Percentiles rank a stretch among this genome's conserved stretches.
Conservation (phyloP, 2,797 vertebrate genomes). For the Pogonophryne albipinna region DNA sequence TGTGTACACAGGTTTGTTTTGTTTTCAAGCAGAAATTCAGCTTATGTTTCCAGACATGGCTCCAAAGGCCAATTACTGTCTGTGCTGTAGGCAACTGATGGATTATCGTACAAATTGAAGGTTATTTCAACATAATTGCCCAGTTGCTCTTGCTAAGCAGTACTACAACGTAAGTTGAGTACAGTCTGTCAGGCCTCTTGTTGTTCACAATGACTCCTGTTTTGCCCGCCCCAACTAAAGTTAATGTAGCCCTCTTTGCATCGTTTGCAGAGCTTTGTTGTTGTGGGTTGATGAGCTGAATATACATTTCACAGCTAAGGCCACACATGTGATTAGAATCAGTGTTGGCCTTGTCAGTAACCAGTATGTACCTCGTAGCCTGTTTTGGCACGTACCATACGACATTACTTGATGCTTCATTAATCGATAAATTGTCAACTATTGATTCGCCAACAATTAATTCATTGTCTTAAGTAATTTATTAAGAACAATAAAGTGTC, state of each 20-base stretch:
- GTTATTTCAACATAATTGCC: conserved; percentile 58
- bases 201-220: conserved; percentile 8
- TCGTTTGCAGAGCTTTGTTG: conserved; percentile 2
- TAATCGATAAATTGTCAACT: too few species aligned
- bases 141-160: conserved; percentile 43
- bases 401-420: neutral
- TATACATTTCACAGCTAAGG: conserved; percentile 7
- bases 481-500: too few species aligned
- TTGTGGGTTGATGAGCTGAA: neutral
- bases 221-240: neutral
- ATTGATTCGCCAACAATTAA: too few species aligned
- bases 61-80: conserved; percentile 55
- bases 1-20: conserved; percentile 32
- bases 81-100: conserved; percentile 44
- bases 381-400: neutral
- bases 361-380: neutral
- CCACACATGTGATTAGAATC: conserved; percentile 27
- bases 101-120: conserved; percentile 57
- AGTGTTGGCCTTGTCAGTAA: conserved; percentile 12
- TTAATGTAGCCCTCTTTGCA: neutral
- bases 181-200: conserved; percentile 1
- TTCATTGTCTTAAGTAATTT: too few species aligned
- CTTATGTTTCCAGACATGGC: conserved; percentile 29
- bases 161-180: conserved; percentile 26
- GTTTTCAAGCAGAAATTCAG: conserved; percentile 7